A percentile compares a stretch with the other conserved stretches of the same genome.
These are phyloP conservation scores for Drosophila kepulauana DNA, from an alignment of 1,140 invertebrate species.

Conservation along the genomic window DNA sequence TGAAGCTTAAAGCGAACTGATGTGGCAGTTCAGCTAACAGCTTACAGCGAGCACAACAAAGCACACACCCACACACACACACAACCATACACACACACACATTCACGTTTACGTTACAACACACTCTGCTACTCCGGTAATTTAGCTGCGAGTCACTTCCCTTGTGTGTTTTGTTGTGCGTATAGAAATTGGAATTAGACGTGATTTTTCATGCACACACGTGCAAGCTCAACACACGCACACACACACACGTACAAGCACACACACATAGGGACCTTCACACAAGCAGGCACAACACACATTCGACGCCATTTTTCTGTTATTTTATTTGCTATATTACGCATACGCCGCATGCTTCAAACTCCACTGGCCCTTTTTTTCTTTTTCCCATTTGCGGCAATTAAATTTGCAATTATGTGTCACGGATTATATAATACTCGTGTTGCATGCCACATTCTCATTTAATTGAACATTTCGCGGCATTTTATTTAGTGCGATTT, in stretches of 20 bases:
- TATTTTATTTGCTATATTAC: conserved; percentile 42
- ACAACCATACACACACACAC: conserved; percentile 13
- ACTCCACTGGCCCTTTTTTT: background rate
- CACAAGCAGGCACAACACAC: background rate
- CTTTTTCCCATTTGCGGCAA: conserved; percentile 30
- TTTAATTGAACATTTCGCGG: conserved; percentile 47
- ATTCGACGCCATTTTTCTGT: conserved; percentile 16
- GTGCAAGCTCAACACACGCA: conserved; percentile 16
- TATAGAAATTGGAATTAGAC: conserved; percentile 46
- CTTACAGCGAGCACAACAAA: conserved; percentile 2
- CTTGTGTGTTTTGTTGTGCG: conserved; percentile 5
- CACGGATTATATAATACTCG: conserved; percentile 42
- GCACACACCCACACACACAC: conserved; percentile 3
- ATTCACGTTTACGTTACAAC: background rate
- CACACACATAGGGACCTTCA: conserved; percentile 7
- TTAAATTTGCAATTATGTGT: conserved; percentile 64
- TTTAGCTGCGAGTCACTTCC: background rate
- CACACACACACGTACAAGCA: background rate
- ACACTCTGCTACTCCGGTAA: background rate
- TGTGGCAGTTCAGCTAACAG: conserved; percentile 8
- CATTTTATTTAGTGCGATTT: conserved; percentile 48
- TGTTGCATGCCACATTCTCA: conserved; percentile 36
- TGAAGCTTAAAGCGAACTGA: conserved; percentile 41
- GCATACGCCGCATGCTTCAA: conserved; percentile 39
- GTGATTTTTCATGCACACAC: conserved; percentile 47